Base-by-base conservation (phyloP, 2,113 vertebrate species). In the Dasypus novemcinctus region DNA sequence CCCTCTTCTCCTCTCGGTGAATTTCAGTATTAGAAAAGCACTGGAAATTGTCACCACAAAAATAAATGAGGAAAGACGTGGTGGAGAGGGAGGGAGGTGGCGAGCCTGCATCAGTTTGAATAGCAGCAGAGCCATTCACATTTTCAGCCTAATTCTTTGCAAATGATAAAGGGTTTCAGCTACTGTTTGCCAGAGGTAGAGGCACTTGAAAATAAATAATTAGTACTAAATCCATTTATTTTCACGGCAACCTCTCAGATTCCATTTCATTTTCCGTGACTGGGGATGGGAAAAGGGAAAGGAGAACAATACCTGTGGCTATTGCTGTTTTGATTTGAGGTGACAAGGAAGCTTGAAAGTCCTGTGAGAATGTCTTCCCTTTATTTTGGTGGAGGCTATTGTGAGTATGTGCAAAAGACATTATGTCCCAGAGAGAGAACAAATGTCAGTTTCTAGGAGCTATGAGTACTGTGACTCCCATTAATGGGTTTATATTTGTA, bases 1-100 rank as follows among this genome's bases (percentile, higher is more conserved):
- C 87, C 94, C 91, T 95, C 21, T 8, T 66, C 12, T 87, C 63
- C 1, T 0, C 59, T 95, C 72, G 74, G 84, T 59, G 61, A 72
- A 92, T 97, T 98, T 97, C 15, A 79, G 97, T 97, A 93, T 79
- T 31, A 49, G 94, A 85, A 95, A 95, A 95, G 7, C 11, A 41
- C 64, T 89, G 94, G 43, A 52, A 97, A 87, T 64, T 91, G 52
- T 61, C 85, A 81, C 23, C 4, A 2, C 31, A 90, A 96, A 97
- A 98, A 96, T 95, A 95, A 95, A 96, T 82, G 38, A 61, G 43
- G 36, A 79, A 81, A 41, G 29, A 43, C 29, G 3, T 38, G 61
- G 43, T 1, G 31, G 46, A 13, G 15, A 54, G 41, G 7, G 80
- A 41, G 7, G 27, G 31, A 25, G 11, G 78, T 23, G 13, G 25